Base-by-base conservation (phyloP, 1,140 invertebrate species). In the Drosophila arizonae region DNA sequence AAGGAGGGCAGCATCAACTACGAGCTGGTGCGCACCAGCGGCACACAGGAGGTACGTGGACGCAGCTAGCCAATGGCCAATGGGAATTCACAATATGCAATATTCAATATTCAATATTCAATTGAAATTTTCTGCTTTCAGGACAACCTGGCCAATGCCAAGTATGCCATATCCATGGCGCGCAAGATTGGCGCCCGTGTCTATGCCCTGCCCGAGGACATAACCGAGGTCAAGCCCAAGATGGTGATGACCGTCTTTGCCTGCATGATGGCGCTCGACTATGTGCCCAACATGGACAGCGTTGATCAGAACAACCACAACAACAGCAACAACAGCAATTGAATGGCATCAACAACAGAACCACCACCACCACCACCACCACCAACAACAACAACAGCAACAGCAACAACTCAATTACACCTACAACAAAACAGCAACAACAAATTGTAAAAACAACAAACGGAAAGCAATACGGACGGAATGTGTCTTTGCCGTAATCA, bases 231-330 rank as follows among this genome's bases (percentile, higher is more conserved):
- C 1, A 99, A 99, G 92, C 97, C 95, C 30, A 99, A 99, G 93
- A 99, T 99, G 98, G 96, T 99, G 24, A 98, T 99, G 98, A 99
- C 99, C 6, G 96, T 99, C 51, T 99, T 99, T 93, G 98, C 99
- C 26, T 99, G 98, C 92, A 94, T 99, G 69, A 99, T 99, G 98
- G 97, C 97, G 17, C 94, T 97, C 88, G 98, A 98, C 93, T 98
- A 98, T 92, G 95, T 98, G 82, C 97, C 97, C 60, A 95, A 95
- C 85, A 96, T 97, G 95, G 96, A 96, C 66, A 91, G 90, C 52
- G 90, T 91, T 0, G 90, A 90, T 56, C 90, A 91, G 77, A 86
- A 91, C 55, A 91, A 91, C 50, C 86, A 91, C 73, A 91, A 91
- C 73, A 87, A 84, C 64, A 67, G 69, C 66, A 79, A 78, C 72